phyloP scores from a whole-genome alignment of 2,113 vertebrate species.

The Scalopus aquaticus region DNA sequence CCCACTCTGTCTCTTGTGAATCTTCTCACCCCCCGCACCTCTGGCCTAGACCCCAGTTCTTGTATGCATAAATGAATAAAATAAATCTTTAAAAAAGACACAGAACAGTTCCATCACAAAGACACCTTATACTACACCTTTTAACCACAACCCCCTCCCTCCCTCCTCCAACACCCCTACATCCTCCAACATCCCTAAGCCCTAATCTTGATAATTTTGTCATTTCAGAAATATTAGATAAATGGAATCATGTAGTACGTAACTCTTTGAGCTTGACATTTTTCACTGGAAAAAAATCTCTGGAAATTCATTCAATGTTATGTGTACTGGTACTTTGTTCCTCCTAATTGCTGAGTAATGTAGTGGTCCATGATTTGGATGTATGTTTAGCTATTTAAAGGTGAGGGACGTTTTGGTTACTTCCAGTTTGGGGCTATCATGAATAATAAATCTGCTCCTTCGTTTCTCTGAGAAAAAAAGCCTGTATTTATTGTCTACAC shows the following conservation, averaged over 20 bases:
- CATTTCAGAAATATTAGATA: not conserved
- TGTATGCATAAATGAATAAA: no score
- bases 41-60: no score
- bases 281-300: not conserved
- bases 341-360: not conserved
- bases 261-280: not conserved
- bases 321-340: not conserved
- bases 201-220: not conserved
- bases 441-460: conserved; percentile 16
- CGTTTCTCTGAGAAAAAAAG: not conserved
- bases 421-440: not conserved
- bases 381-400: not conserved
- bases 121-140: not conserved
- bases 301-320: not conserved
- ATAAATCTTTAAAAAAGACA: no score
- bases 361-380: not conserved
- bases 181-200: not conserved
- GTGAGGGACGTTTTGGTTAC: not conserved
- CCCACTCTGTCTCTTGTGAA: no score
- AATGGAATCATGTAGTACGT: not conserved
- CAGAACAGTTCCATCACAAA: not conserved
- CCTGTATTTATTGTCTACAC: not conserved
- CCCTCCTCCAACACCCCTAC: not conserved
- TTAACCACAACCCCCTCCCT: not conserved
- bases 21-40: no score